Evolutionary conservation across 2,888 invertebrate species (phyloP).

Genomic region (Dicyrtoma fusca): DNA sequence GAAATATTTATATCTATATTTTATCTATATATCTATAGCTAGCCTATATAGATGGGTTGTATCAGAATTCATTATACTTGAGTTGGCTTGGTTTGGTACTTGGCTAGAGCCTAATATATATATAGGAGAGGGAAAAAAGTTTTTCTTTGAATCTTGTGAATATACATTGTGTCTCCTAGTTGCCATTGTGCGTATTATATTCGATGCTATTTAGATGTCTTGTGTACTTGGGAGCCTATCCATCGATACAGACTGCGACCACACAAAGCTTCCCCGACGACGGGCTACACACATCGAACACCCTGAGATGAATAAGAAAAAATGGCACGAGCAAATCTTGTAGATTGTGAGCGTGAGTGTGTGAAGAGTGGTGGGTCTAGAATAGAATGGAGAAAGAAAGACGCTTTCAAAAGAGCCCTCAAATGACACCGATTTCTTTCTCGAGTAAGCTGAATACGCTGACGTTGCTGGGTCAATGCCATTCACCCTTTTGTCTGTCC

Average conservation of each 20-base stretch:
- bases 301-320: constrained; percentile 35
- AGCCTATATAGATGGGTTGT: no score
- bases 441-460: constrained; percentile 27
- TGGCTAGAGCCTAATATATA: constrained; percentile 6
- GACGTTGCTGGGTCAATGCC: constrained; percentile 47
- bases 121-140: constrained; percentile 2
- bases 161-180: constrained; percentile 27
- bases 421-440: constrained; percentile 44
- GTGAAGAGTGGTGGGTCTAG: constrained; percentile 34
- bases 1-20: no score
- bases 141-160: constrained; percentile 1
- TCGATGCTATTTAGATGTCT: constrained; percentile 23
- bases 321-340: constrained; percentile 37
- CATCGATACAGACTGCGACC: constrained; percentile 5
- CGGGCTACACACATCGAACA: background rate
- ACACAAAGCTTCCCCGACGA: constrained; percentile 11
- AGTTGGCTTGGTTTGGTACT: no score
- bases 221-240: background rate
- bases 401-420: constrained; percentile 37
- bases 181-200: constrained; percentile 29
- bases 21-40: no score
- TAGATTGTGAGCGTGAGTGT: constrained; percentile 28
- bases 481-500: constrained; percentile 43
- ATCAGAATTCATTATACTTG: no score
- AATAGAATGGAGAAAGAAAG: constrained; percentile 15